phyloP scores from a whole-genome alignment of 1,140 invertebrate genomes.

The Araneus ventricosus region DNA sequence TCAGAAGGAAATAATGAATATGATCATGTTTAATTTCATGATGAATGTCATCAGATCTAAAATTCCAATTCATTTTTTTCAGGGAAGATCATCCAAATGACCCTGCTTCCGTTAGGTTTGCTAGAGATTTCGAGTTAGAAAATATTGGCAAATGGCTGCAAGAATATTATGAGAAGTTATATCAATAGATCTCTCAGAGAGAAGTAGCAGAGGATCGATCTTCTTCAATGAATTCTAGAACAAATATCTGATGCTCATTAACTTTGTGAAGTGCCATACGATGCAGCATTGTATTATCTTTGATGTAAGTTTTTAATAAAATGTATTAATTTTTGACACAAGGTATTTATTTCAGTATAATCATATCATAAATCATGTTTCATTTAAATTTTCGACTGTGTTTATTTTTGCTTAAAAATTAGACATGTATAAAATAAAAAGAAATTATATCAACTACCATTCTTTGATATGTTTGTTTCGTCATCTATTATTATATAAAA shows the following conservation, averaged over 20 bases:
- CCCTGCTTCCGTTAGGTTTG: constrained; percentile 85
- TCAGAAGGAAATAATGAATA: too few relatives aligned
- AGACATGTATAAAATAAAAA: too few relatives aligned
- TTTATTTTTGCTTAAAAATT: too few relatives aligned
- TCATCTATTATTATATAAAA: too few relatives aligned
- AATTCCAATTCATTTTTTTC: not conserved
- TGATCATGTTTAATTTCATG: too few relatives aligned
- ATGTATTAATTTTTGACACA: not conserved
- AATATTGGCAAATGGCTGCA: constrained; percentile 86
- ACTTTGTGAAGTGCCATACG: not conserved
- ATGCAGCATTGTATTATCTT: not conserved
- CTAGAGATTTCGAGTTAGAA: constrained; percentile 85
- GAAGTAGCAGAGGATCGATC: too few relatives aligned
- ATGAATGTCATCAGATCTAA: too few relatives aligned
- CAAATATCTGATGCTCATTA: not conserved
- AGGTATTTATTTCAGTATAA: not conserved
- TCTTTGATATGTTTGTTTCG: too few relatives aligned
- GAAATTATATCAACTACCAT: too few relatives aligned
- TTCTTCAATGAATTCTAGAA: not conserved
- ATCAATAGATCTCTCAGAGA: too few relatives aligned
- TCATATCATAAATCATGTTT: not conserved
- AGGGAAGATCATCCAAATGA: constrained; percentile 84
- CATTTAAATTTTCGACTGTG: too few relatives aligned
- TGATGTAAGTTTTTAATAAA: not conserved
- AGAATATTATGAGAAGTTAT: not conserved